A percentile compares a stretch with the other conserved stretches of the same genome.
These are phyloP conservation scores for Macropis europaea DNA, from an alignment of 2,888 invertebrate genomes.

Conservation along the genomic window DNA sequence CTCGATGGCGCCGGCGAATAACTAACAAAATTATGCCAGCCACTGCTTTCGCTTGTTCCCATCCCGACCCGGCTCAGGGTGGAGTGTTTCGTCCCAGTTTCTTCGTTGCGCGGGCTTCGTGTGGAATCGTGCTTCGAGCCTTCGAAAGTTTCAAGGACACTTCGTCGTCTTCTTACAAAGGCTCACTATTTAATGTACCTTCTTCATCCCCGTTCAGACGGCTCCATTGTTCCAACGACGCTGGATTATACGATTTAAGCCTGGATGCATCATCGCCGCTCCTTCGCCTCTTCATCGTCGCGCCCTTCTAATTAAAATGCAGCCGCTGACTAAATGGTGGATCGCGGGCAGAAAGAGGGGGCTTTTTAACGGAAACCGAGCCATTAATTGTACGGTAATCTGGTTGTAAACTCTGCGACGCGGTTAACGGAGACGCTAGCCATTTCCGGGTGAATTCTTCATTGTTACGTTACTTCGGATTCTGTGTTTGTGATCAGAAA, in stretches of 20 bases:
- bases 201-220: conserved; percentile 51
- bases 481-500: too few species aligned
- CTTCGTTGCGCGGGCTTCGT: conserved; percentile 14
- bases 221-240: conserved; percentile 55
- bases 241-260: conserved; percentile 64
- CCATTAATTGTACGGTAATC: conserved; percentile 27
- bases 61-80: background rate
- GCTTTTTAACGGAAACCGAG: conserved; percentile 19
- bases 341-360: conserved; percentile 5
- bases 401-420: conserved; percentile 3
- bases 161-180: conserved; percentile 59
- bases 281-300: conserved; percentile 28
- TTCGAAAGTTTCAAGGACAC: conserved; percentile 55
- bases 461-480: too few species aligned
- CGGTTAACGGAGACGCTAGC: background rate
- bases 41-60: conserved; percentile 5
- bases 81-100: conserved; percentile 33
- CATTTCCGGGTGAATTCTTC: background rate
- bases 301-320: conserved; percentile 55
- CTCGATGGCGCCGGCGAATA: conserved; percentile 61
- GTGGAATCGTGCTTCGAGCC: conserved; percentile 12
- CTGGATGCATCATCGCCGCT: conserved; percentile 49
- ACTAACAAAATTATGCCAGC: conserved; percentile 71
- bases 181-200: conserved; percentile 66
- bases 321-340: conserved; percentile 34